Evolutionary conservation across 2,888 invertebrate genomes (phyloP), one percentile per base, ranked within the genome.

Genomic region (Andrena fulva): DNA sequence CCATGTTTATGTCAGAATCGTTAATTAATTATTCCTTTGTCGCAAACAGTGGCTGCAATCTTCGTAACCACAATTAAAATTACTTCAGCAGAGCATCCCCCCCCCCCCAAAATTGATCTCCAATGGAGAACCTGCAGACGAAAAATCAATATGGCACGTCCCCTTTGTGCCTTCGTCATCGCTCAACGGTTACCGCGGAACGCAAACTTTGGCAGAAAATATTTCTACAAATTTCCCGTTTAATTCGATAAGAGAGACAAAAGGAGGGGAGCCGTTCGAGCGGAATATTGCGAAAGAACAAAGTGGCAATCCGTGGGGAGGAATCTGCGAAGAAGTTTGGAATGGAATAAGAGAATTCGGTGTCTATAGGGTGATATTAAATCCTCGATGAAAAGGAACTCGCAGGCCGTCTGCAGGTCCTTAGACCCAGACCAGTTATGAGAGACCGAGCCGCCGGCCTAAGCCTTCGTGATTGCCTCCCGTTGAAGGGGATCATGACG

Each of bases 301-400:
- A 74, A 79, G 73, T 76, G 59, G 66, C 77, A 77, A 60, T 60
- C 73, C 27, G 77, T 31, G 52, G 66, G 50, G 72, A 66, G 78
- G 48, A 82, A 74, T 59, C 64, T 69, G 50, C 54, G 48, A 56
- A 42, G 76, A 71, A 78, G 70, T 69, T 62, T 59, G 33, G 33
- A 71, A 69, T 71, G 71, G 80, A 84, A 81, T 77, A 77, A 77
- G 60, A 77, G 85, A 82, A 86, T 84, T 82, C 72, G 60, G 80
- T 80, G 77, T 74, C 84, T 85, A 85, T 76, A 82, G 78, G 77
- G 77, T 85, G 84, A 91, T 90, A 91, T 90, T 91, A 91, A 91
- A 90, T 90, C 84, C 91, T 86, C 74, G 84, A 85, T 91, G 90
- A 90, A 91, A 91, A 89, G 90, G 85, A 87, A 85, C 83, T 76